Evolutionary conservation across 2,113 vertebrate species (phyloP), one percentile per base, ranked within the genome.

Genomic region (Cervus canadensis): DNA sequence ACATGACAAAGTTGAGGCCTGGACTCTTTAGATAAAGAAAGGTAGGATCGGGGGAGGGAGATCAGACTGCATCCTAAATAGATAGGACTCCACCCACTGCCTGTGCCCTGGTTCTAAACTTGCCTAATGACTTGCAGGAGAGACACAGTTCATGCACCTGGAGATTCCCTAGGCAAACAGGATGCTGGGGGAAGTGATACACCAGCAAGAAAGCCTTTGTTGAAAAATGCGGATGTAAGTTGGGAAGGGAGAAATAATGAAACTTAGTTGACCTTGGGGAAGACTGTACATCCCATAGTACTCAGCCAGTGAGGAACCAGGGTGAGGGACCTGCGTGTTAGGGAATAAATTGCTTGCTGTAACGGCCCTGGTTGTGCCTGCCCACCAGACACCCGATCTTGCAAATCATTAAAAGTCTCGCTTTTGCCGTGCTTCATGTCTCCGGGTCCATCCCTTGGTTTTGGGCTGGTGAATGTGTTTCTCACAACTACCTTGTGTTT

Each of bases 141-240:
- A 71, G 67, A 71, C 0, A 71, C 19, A 40, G 67, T 40, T 40
- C 67, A 13, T 0, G 5, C 5, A 23, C n/a, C 5, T 23, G n/a
- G 19, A 71, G n/a, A 40, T 36, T 71, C n/a, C 67, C n/a, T 40
- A 40, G 19, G 67, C 19, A 71, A 40, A 40, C 67, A 71, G n/a
- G 19, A 40, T 71, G n/a, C 3, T 71, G 19, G 19, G 9, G 67
- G 67, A 23, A 71, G 67, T 6, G 67, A 40, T 71, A 71, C 3
- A 40, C 67, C 67, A 71, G n/a, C n/a, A 71, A 71, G 67, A 71
- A 71, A 71, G n/a, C 40, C 67, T 71, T 11, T 71, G 62, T 67
- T 71, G 67, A 40, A 71, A 71, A 40, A 36, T 21, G 17, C 2
- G 0, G 67, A 40, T 23, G 9, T 40, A 71, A 23, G 19, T 40